Base-by-base conservation (phyloP, 2,888 invertebrate genomes). In the Rhopalosiphum nymphaeae region DNA sequence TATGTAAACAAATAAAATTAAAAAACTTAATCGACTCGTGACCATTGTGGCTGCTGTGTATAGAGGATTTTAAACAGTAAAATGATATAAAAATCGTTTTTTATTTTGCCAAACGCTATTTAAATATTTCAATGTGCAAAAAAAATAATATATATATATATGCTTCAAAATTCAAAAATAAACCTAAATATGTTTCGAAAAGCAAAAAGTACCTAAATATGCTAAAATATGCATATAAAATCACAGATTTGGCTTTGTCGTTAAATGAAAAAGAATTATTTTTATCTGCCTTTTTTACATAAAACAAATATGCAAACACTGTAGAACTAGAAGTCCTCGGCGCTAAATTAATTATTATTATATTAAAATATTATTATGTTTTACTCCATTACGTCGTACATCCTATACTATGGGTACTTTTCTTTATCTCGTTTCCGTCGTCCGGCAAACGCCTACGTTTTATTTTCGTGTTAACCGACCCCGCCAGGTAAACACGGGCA, bases 391-490 rank as follows among this genome's bases (percentile, higher is more conserved):
- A 67, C 57, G 57, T 36, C n/a, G n/a, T n/a, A 67, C n/a, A 13
- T 36, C n/a, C n/a, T 67, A 21, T 9, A 36, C 36, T 78, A 36
- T 36, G 36, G 36, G 36, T 9, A 78, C 36, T 78, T 78, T 78
- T 21, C 36, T 36, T 67, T 78, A 36, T 42, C 36, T 78, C 36
- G 36, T 36, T 36, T 21, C 21, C 3, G 21, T 36, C 78, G 78
- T 78, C 78, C 78, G 36, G 78, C 78, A 78, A 78, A 78, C 78
- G 78, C 78, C 36, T 78, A 36, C 36, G 78, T 78, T 78, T 78
- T 78, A 78, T 78, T 78, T 78, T 78, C 78, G 78, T 36, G 36
- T 78, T 78, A 78, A 78, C 78, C 78, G 67, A 78, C 67, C 78
- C 78, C 21, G 78, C 0, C 21, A 78, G 78, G 78, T 36, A 78